A percentile compares a stretch with the other conserved stretches of the same genome.
Conservation (phyloP, 1,140 invertebrate genomes). For the Mylabris phalerata region DNA sequence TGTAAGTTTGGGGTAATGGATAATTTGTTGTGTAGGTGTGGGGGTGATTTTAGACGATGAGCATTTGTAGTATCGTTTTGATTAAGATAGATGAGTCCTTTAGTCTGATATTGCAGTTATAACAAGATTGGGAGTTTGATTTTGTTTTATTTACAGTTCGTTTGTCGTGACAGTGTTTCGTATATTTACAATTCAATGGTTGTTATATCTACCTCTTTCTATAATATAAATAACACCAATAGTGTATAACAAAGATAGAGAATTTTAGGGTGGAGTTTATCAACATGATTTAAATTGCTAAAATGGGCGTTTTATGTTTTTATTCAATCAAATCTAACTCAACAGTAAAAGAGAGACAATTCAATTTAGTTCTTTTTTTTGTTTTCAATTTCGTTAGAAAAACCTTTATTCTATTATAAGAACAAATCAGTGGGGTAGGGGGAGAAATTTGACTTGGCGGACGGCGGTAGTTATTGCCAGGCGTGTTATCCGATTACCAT, state of each 20-base stretch:
- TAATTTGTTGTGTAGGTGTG: too few relatives aligned
- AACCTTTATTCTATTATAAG: constrained; percentile 29
- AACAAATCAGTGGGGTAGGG: constrained; percentile 19
- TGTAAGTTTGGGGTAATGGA: too few relatives aligned
- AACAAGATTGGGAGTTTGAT: constrained; percentile 19
- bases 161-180: constrained; percentile 11
- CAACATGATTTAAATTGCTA: constrained; percentile 42
- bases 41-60: too few relatives aligned
- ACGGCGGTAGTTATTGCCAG: constrained; percentile 30
- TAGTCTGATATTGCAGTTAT: constrained; percentile 11
- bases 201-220: constrained; percentile 10
- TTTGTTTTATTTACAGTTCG: constrained; percentile 21
- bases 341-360: constrained; percentile 23
- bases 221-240: background rate
- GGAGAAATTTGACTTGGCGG: constrained; percentile 28
- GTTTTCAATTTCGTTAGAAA: constrained; percentile 32
- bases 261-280: constrained; percentile 25
- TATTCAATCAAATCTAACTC: constrained; percentile 38
- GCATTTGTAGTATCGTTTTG: background rate
- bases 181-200: constrained; percentile 6
- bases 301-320: constrained; percentile 43
- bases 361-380: constrained; percentile 28
- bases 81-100: constrained; percentile 16
- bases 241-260: constrained; percentile 18
- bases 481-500: constrained; percentile 30